Conservation (phyloP, 2,888 invertebrate genomes). For the Neria commutata region DNA sequence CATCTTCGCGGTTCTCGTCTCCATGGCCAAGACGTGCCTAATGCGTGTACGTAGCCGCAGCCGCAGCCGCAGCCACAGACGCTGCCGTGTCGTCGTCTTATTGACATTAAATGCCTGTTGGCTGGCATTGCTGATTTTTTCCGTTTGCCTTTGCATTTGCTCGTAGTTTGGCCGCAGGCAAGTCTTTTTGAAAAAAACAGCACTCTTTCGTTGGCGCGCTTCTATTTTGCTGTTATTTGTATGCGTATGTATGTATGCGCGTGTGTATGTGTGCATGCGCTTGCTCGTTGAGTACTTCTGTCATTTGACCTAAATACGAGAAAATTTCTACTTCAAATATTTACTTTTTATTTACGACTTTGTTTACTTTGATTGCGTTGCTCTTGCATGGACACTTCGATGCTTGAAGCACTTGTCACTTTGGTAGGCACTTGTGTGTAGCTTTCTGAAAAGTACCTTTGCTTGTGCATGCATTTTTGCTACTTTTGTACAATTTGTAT, state of each 20-base stretch:
- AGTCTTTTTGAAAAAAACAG: neutral
- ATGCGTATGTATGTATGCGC: too few relatives aligned
- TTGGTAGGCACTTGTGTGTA: too few relatives aligned
- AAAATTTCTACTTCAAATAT: conserved; percentile 1
- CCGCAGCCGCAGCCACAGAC: too few relatives aligned
- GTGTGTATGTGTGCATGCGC: neutral
- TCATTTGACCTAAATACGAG: neutral
- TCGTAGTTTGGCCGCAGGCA: neutral
- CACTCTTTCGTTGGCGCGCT: too few relatives aligned
- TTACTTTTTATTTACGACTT: neutral
- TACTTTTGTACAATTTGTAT: too few relatives aligned
- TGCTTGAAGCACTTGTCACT: too few relatives aligned
- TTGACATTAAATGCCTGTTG: too few relatives aligned
- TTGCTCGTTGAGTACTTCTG: neutral
- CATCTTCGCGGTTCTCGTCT: neutral
- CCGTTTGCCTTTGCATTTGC: neutral
- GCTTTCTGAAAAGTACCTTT: too few relatives aligned
- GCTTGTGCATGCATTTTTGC: too few relatives aligned
- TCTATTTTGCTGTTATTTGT: neutral
- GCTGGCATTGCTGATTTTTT: too few relatives aligned
- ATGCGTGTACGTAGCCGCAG: neutral
- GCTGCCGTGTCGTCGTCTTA: too few relatives aligned
- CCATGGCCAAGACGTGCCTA: neutral
- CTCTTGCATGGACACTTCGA: too few relatives aligned
- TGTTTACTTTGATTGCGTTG: neutral